Percentiles rank a stretch among this genome's conserved stretches.
phyloP scores from a whole-genome alignment of 2,113 vertebrate species.

The Mastomys natalensis region DNA sequence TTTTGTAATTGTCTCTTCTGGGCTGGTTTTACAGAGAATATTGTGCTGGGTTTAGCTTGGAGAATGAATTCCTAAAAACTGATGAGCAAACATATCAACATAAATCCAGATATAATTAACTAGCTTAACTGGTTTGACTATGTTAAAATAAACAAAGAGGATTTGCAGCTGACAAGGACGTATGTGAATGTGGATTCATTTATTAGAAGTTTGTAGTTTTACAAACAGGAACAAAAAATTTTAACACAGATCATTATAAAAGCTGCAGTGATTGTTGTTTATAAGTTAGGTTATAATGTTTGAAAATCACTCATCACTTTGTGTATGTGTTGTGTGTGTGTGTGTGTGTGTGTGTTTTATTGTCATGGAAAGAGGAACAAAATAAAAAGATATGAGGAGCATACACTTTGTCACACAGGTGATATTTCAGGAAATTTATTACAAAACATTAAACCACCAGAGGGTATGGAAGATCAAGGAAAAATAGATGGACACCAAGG shows the following conservation, averaged over 20 bases:
- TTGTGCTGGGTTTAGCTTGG: neutral
- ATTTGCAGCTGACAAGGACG: neutral
- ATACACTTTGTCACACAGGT: neutral
- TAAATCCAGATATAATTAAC: slow-evolving; percentile 31
- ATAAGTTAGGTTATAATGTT: slow-evolving; percentile 10
- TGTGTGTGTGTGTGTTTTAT: neutral
- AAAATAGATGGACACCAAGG: neutral
- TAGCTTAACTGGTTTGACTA: slow-evolving; percentile 5
- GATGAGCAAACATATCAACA: slow-evolving; percentile 10
- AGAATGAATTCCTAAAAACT: slow-evolving; percentile 3
- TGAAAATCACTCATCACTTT: neutral
- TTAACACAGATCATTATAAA: neutral
- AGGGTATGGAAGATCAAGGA: too few species aligned
- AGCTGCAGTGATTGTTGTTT: neutral
- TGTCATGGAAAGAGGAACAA: neutral
- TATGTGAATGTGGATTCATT: neutral
- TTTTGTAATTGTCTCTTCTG: neutral
- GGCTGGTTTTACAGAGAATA: neutral
- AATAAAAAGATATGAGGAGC: neutral
- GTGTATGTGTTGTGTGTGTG: neutral
- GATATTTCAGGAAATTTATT: neutral
- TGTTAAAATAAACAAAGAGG: neutral
- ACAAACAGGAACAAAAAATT: neutral
- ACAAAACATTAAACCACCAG: neutral
- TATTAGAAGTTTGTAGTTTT: slow-evolving; percentile 6